Evolutionary conservation across 2,797 vertebrate species (phyloP).

Genomic region (Bovichtus diacanthus): DNA sequence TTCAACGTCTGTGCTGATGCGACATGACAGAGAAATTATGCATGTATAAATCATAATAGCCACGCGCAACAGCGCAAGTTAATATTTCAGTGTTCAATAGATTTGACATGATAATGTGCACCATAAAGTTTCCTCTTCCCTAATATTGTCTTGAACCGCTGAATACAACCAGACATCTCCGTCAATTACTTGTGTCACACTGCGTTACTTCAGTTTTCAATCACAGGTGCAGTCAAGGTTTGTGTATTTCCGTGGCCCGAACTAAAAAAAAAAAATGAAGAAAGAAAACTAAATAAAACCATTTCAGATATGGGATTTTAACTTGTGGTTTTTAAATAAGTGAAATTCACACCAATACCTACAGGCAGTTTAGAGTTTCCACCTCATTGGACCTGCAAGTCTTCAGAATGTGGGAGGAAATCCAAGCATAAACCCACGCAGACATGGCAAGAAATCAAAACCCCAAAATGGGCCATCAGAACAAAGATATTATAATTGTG

Average conservation of each 20-base stretch:
- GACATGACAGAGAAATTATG: slow-evolving; percentile 46
- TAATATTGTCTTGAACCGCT: slow-evolving; percentile 13
- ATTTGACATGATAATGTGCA: slow-evolving; percentile 33
- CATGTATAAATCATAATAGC: slow-evolving; percentile 27
- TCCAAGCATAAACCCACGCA: neutral
- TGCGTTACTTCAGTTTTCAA: slow-evolving; percentile 42
- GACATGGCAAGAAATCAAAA: neutral
- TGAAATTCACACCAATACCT: neutral
- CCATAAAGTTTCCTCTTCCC: slow-evolving; percentile 13
- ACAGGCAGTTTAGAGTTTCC: slow-evolving; percentile 9
- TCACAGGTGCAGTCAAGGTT: slow-evolving; percentile 40
- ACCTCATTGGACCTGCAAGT: neutral
- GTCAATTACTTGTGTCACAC: slow-evolving; percentile 32
- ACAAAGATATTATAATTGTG: neutral
- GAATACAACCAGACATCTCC: slow-evolving; percentile 24
- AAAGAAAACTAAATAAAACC: neutral
- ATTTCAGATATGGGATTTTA: neutral
- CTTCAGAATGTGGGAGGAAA: slow-evolving; percentile 6
- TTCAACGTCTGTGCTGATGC: slow-evolving; percentile 13
- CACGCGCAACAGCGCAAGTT: slow-evolving; percentile 8
- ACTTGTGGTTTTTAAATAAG: neutral
- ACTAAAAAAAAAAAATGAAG: slow-evolving; percentile 32
- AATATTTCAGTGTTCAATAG: slow-evolving; percentile 35
- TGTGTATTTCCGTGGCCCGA: slow-evolving; percentile 31
- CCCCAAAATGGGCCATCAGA: neutral